A percentile compares a stretch with the other conserved stretches of the same genome.
phyloP scores from a whole-genome alignment of 2,113 vertebrate species.

The Gnathonemus echidnorhynchus region DNA sequence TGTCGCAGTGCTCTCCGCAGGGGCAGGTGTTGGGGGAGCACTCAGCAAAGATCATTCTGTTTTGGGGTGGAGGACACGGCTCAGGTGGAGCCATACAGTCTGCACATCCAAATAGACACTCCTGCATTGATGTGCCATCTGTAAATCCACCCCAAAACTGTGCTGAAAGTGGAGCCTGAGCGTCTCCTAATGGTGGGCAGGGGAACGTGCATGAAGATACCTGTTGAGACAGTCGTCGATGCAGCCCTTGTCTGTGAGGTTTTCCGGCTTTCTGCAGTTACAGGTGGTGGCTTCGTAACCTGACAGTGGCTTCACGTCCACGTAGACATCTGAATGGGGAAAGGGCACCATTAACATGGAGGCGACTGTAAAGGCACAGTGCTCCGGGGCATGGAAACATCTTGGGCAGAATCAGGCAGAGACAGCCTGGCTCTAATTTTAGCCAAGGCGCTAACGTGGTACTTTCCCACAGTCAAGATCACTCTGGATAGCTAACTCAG shows the following conservation, averaged over 20 bases:
- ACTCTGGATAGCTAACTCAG: background rate
- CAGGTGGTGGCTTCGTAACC: slow-evolving; percentile 94
- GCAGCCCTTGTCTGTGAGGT: slow-evolving; percentile 69
- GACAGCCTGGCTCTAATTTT: background rate
- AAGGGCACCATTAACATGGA: background rate
- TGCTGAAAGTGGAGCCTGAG: background rate
- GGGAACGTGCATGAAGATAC: slow-evolving; percentile 44
- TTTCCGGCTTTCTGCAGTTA: slow-evolving; percentile 78
- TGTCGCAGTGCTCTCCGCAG: slow-evolving; percentile 80
- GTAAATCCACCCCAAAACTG: background rate
- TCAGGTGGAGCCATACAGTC: background rate
- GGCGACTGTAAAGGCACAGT: background rate
- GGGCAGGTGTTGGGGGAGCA: slow-evolving; percentile 91
- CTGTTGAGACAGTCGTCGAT: slow-evolving; percentile 93
- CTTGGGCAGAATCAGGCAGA: background rate
- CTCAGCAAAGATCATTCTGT: slow-evolving; percentile 95
- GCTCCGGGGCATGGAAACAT: background rate
- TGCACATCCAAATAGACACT: background rate
- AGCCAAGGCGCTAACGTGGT: background rate
- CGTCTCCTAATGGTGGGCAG: background rate
- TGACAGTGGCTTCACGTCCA: slow-evolving; percentile 94
- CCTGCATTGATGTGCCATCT: background rate
- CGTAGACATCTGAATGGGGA: slow-evolving; percentile 75
- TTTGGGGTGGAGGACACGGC: background rate
- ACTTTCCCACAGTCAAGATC: background rate